Percentiles rank a stretch among this genome's conserved stretches.
Evolutionary conservation across 2,888 invertebrate species (phyloP).

Genomic region (Thera britannica): DNA sequence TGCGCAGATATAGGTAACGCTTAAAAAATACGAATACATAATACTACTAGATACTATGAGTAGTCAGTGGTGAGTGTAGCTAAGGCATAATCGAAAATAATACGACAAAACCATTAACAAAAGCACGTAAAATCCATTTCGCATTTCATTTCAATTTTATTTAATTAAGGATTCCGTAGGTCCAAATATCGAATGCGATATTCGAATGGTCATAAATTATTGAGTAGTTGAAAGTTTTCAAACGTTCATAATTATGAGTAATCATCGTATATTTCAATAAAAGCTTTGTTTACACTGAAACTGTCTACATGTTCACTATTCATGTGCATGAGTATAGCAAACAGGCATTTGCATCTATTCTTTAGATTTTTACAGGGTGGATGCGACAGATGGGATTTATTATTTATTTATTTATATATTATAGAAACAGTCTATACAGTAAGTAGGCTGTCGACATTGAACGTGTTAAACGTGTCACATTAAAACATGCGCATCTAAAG

Average conservation of each 20-base stretch:
- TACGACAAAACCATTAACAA: constrained; percentile 79
- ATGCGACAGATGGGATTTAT: no score
- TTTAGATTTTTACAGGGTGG: no score
- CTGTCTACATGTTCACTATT: no score
- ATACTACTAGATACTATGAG: not conserved
- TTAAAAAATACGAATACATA: no score
- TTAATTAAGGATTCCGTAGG: constrained; percentile 78
- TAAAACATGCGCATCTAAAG: no score
- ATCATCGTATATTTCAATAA: not conserved
- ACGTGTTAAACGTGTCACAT: no score
- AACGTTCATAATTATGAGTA: not conserved
- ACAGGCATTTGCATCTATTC: no score
- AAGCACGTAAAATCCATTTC: constrained; percentile 84
- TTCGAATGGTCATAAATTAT: constrained; percentile 32
- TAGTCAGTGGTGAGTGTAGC: constrained; percentile 29
- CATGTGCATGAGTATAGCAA: no score
- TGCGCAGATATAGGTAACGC: no score
- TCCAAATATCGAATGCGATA: constrained; percentile 33
- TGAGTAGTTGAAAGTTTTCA: constrained; percentile 30
- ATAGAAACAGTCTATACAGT: no score
- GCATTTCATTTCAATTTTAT: constrained; percentile 84
- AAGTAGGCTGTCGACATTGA: no score
- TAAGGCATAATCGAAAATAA: constrained; percentile 73
- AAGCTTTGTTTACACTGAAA: not conserved
- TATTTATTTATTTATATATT: no score